phyloP scores from a whole-genome alignment of 2,113 vertebrate species.

The Willisornis vidua region DNA sequence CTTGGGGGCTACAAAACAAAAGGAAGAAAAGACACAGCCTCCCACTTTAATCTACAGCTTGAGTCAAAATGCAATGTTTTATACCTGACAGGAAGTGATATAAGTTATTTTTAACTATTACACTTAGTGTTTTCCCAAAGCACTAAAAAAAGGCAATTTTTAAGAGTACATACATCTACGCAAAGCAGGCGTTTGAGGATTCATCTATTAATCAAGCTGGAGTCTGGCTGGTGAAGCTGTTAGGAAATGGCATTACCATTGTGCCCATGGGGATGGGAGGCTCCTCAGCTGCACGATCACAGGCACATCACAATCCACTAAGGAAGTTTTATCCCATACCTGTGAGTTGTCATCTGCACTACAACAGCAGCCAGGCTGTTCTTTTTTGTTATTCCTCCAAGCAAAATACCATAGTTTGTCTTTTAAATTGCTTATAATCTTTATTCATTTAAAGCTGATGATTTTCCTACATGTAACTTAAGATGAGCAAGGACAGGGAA shows the following conservation, averaged over 20 bases:
- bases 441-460: background rate
- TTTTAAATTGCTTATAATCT: background rate
- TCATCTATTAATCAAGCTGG: background rate
- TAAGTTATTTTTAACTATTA: background rate
- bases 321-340: background rate
- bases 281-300: background rate
- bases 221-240: background rate
- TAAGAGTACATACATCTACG: background rate
- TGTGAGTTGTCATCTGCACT: background rate
- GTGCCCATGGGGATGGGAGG: background rate
- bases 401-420: background rate
- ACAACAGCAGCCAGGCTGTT: background rate
- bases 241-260: background rate
- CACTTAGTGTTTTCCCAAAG: background rate
- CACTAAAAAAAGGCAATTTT: background rate
- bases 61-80: background rate
- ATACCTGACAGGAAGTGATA: background rate
- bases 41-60: background rate
- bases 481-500: background rate
- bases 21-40: background rate
- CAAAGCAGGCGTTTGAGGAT: background rate
- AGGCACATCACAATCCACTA: fast-evolving
- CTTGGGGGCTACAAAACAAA: background rate
- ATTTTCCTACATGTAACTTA: background rate
- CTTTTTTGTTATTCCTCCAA: background rate